Base-by-base conservation (phyloP, 2,113 vertebrate genomes). In the Polyodon spathula region DNA sequence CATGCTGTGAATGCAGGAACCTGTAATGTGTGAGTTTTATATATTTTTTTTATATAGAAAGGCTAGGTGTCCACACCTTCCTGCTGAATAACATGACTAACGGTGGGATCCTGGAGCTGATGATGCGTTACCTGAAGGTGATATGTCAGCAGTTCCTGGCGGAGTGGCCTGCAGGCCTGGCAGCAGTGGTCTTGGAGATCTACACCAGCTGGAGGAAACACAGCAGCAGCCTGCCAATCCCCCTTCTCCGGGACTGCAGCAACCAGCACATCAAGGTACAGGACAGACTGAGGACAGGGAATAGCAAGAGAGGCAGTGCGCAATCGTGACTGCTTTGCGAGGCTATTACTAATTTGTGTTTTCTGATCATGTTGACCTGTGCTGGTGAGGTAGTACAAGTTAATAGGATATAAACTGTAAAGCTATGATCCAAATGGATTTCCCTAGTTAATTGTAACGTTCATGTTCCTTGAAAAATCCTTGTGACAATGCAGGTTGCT, bases 141-240 rank as follows among this genome's bases (percentile, higher is more conserved):
- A 84, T 97, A 75, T 93, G 93, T 65, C 90, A 85, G 43, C 92
- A 80, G 77, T 97, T 95, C 71, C 71, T 90, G 66, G 80, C 90
- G 69, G 86, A 86, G 67, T 99, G 96, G 96, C 94, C 95, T 0
- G 76, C 81, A 0, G 92, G 93, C 6, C 73, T 99, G 67, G 71
- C 82, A 0, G 80, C 87, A 17, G 92, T 97, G 27, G 91, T 97
- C 1, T 86, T 95, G 66, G 89, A 85, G 56, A 84, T 93, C 59
- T 89, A 94, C 63, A 86, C 86, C 65, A 88, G 71, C 76, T 99
- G 96, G 96, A 89, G 96, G 65, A 89, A 89, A 65, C 90, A 99
- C 46, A 96, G 93, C 71, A 84, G 82, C 1, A 94, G 93, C 53
- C 86, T 98, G 46, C 96, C 96, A 53, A 98, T 95, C 66, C 94